Base-by-base conservation (phyloP, 2,888 invertebrate species). In the Allygus modestus region DNA sequence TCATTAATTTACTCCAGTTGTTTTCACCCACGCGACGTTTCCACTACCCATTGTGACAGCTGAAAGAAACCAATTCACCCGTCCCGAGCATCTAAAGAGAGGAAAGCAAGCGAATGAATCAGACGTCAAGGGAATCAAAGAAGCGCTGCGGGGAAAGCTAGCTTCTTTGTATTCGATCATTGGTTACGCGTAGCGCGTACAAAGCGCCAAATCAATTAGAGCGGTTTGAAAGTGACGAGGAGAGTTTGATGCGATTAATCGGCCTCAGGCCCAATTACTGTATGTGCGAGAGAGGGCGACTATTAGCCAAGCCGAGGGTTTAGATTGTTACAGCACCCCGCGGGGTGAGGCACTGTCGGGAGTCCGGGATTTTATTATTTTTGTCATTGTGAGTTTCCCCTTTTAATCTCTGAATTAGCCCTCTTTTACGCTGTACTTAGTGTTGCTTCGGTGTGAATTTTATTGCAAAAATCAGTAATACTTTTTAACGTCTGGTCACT, bases 211-310 rank as follows among this genome's bases (percentile, higher is more conserved):
- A 65, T 65, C 65, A 65, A 65, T 65, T 28, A 28, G 17, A 65
- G 65, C 65, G 65, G 31, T 5, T 17, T 65, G 65, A 65, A 65
- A 65, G 65, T 65, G 65, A 31, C 65, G 15, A 28, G 51, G 58
- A 51, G 51, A 51, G 51, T 58, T 58, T 23, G 58, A 58, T 12
- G 58, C 4, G 58, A 51, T 51, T 51, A 4, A 51, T 51, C 17
- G 51, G 51, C 51, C 51, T 58, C 20, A 23, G 12, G 58, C 23
- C 17, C 51, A 51, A 51, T 51, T 51, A 41, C 12, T 41, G n/a
- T n/a, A 37, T 37, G 37, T 7, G 37, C 51, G 37, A 9, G 51
- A 51, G n/a, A 12, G 51, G 23, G 58, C 15, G 51, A 51, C 2
- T 12, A 58, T 58, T 58, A 58, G 20, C 58, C 15, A 28, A 0